Conservation (phyloP, 2,113 vertebrate species). For the Channa argus region DNA sequence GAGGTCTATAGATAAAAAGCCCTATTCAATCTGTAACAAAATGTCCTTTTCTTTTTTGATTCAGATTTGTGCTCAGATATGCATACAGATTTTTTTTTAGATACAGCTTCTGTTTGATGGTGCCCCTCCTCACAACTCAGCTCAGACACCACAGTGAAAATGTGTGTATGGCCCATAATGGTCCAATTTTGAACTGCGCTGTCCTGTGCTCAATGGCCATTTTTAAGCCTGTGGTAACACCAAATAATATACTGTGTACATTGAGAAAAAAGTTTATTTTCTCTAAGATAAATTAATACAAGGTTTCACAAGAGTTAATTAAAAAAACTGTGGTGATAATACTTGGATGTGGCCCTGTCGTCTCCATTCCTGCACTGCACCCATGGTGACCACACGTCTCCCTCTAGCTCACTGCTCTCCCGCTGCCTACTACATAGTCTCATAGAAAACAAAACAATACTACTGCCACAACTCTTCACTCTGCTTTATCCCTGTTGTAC, state of each 20-base stretch:
- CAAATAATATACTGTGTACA: neutral
- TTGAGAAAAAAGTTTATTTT: neutral
- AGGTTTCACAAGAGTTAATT: conserved; percentile 50
- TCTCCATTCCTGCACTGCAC: conserved; percentile 72
- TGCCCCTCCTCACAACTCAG: neutral
- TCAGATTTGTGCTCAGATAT: conserved; percentile 7
- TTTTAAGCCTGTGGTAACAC: conserved; percentile 3
- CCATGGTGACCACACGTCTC: conserved; percentile 79
- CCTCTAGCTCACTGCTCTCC: conserved; percentile 32
- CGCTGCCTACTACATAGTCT: conserved; percentile 49
- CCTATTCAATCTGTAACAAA: neutral
- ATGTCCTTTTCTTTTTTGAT: neutral
- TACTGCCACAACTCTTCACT: conserved; percentile 36
- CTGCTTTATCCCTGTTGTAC: conserved; percentile 11
- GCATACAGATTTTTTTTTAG: neutral
- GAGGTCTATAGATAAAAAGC: neutral
- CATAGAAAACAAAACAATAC: conserved; percentile 58
- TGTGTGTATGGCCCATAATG: neutral
- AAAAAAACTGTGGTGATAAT: conserved; percentile 52
- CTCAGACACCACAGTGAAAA: neutral
- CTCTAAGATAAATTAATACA: conserved; percentile 22
- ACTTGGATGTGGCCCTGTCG: conserved; percentile 33
- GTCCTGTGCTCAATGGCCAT: neutral
- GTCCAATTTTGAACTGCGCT: neutral
- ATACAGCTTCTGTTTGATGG: neutral